Evolutionary conservation across 2,888 invertebrate genomes (phyloP), one percentile per base, ranked within the genome.

Genomic region (Congeria kusceri): DNA sequence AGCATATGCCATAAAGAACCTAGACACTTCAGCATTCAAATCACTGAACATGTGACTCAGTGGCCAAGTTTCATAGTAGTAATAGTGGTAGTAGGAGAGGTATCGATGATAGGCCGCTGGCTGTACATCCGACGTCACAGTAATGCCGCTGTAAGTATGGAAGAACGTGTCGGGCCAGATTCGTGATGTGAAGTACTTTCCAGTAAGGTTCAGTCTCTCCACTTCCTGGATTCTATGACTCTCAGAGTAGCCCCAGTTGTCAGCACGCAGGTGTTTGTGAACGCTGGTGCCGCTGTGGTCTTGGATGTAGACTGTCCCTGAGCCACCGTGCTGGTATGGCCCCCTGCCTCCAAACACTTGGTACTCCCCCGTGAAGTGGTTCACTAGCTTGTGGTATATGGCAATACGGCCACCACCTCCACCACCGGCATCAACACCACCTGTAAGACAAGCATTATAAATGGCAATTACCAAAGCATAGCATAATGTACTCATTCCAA

Each of bases 401-500:
- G 90, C 88, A n/a, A 89, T 85, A 11, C 90, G 80, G 18, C 90
- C 90, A 56, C 90, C 90, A 27, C 73, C 86, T 13, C 90, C 90
- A 28, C 88, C 89, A 13, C 90, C 90, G 56, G 88, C 87, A 73
- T 82, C 59, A 3, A 13, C 27, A 25, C 78, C 86, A 59, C 84
- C 88, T 86, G 62, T 28, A 39, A 62, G 18, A 53, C 2, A 53
- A 15, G 18, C 5, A 9, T 32, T 32, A 32, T 32, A 4, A 32
- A n/a, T n/a, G n/a, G n/a, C n/a, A n/a, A n/a, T n/a, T n/a, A n/a
- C n/a, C n/a, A n/a, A n/a, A n/a, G n/a, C n/a, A n/a, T n/a, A n/a
- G n/a, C n/a, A n/a, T n/a, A n/a, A n/a, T n/a, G n/a, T n/a, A n/a
- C n/a, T n/a, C n/a, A n/a, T n/a, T n/a, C n/a, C n/a, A n/a, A n/a